phyloP scores from a whole-genome alignment of 2,113 vertebrate species.

The Heloderma charlesbogerti region DNA sequence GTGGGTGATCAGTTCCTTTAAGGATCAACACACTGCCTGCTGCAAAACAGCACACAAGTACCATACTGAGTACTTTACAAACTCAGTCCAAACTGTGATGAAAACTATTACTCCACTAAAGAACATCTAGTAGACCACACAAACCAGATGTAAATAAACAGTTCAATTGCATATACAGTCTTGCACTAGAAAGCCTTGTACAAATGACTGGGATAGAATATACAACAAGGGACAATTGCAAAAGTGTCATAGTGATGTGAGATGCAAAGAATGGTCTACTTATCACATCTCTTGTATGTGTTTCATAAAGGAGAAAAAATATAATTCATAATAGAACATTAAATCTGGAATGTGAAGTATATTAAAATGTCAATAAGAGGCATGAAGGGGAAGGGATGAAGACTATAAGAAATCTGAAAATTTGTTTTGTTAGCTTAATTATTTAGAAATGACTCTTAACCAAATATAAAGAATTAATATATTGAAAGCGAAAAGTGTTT shows the following conservation, averaged over 20 bases:
- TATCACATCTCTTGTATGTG: background rate
- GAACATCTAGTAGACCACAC: background rate
- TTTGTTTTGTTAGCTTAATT: background rate
- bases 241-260: background rate
- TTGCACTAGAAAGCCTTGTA: background rate
- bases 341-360: background rate
- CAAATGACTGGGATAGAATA: background rate
- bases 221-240: background rate
- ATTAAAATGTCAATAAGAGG: background rate
- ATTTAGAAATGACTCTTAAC: background rate
- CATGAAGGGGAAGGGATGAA: background rate
- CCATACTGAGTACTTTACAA: background rate
- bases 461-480: background rate
- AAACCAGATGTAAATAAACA: background rate
- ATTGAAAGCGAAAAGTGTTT: background rate
- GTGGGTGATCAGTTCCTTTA: background rate
- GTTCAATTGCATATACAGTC: background rate
- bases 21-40: background rate
- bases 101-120: background rate
- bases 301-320: slow-evolving; percentile 18
- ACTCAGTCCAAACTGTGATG: background rate
- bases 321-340: background rate
- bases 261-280: background rate
- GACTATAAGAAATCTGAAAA: background rate
- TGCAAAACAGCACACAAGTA: background rate